Evolutionary conservation across 2,113 vertebrate species (phyloP), one percentile per base, ranked within the genome.

Genomic region (Sylvietta virens): DNA sequence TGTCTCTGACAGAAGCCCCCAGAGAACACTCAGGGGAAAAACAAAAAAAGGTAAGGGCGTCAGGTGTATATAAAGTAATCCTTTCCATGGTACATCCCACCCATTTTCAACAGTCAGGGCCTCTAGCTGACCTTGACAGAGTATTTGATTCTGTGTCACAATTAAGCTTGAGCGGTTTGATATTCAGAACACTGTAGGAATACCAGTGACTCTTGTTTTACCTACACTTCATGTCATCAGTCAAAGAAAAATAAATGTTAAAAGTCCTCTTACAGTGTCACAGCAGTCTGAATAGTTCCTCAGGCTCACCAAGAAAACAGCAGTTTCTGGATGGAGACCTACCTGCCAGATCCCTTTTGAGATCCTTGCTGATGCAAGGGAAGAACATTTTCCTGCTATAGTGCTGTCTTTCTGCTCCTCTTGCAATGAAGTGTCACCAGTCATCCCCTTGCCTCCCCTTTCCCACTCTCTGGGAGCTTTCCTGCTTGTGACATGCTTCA

Each of bases 401-500:
- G 40, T 5, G 3, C 0, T 57, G 47, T 61, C 39, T 57, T 88
- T 82, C 57, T 85, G 37, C 45, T 92, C 35, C 45, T 90, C 78
- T 58, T 27, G 9, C 4, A 57, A 21, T 0, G 2, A 35, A 61
- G 57, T 72, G 71, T 19, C 70, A 85, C 4, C 66, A 58, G 45
- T 5, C 30, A 70, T 77, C 14, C 24, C 60, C 27, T 37, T 23
- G 35, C 31, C 50, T 86, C 22, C 53, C 53, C n/a, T 15, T 39
- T 72, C 31, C 79, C 37, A 50, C 22, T 88, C 71, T 72, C 67
- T 2, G 3, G n/a, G 54, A 90, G 90, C 80, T 66, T 70, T 81
- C 56, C 83, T 83, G 47, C 91, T 92, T 83, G 72, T 74, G 80
- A 94, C 80, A 86, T 37, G 56, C 72, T 71, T 86, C 94, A 94